Percentiles rank a stretch among this genome's conserved stretches.
These are phyloP conservation scores for Ophion ventricosus DNA, from an alignment of 2,888 invertebrate genomes.

Conservation along the genomic window DNA sequence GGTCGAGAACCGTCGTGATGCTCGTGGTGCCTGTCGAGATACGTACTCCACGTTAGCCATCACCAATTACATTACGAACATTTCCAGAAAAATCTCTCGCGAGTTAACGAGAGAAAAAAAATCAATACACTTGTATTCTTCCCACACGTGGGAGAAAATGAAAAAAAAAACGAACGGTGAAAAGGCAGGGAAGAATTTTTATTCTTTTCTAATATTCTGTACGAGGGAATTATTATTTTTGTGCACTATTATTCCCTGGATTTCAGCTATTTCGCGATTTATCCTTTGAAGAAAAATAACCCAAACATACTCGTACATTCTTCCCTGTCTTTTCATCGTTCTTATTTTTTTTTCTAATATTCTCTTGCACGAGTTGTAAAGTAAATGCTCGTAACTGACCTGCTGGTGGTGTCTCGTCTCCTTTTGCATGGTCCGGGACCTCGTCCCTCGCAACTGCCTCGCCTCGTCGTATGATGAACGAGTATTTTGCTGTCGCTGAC, in stretches of 20 bases:
- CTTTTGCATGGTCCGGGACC: conserved; percentile 80
- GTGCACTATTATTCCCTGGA: no score
- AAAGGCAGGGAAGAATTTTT: no score
- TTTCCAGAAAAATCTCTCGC: neutral
- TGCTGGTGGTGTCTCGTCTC: conserved; percentile 79
- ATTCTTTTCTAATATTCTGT: no score
- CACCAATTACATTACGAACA: no score
- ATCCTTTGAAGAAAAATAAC: no score
- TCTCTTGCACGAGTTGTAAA: neutral
- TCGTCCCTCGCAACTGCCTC: conserved; percentile 80
- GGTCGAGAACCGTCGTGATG: conserved; percentile 89
- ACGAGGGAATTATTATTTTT: neutral
- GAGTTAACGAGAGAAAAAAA: neutral
- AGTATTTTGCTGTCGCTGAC: conserved; percentile 81
- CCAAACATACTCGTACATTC: no score
- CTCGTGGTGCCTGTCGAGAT: conserved; percentile 83
- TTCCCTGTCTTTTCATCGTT: no score
- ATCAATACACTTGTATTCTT: no score
- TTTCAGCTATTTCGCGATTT: no score
- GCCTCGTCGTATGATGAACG: conserved; percentile 77
- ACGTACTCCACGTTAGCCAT: neutral
- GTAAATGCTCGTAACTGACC: conserved; percentile 67
- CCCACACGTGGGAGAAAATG: no score
- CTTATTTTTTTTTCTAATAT: no score
- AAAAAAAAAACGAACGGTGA: conserved; percentile 23